phyloP scores from a whole-genome alignment of 2,888 invertebrate genomes.

The Lobophora halterata region DNA sequence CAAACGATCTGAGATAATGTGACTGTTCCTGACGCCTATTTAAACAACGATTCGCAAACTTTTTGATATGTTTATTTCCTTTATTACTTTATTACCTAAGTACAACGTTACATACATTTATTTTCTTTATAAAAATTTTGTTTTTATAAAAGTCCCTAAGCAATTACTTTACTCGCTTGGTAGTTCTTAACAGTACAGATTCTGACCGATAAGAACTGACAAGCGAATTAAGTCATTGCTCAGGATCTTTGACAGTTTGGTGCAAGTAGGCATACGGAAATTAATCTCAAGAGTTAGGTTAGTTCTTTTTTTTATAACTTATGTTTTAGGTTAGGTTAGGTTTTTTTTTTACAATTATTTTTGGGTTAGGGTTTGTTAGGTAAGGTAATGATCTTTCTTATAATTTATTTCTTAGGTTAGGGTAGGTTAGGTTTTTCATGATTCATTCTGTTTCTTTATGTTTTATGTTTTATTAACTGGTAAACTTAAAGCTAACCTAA shows the following conservation, averaged over 20 bases:
- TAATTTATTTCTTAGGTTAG: constrained; percentile 23
- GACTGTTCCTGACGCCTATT: constrained; percentile 3
- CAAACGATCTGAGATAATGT: background rate
- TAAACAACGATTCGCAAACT: too few species aligned
- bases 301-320: constrained; percentile 34
- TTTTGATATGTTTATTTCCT: too few species aligned
- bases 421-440: constrained; percentile 30
- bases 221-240: too few species aligned
- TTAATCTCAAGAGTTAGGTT: constrained; percentile 26
- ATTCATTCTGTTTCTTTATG: constrained; percentile 28
- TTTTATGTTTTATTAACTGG: constrained; percentile 16
- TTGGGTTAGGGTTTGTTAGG: constrained; percentile 11
- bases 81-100: too few species aligned
- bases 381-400: background rate
- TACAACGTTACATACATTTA: too few species aligned
- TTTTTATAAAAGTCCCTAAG: constrained; percentile 23
- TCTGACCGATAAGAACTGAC: too few species aligned
- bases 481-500: constrained; percentile 19
- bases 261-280: constrained; percentile 25
- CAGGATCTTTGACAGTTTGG: constrained; percentile 22
- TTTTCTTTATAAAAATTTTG: too few species aligned
- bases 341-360: constrained; percentile 35
- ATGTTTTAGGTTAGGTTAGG: constrained; percentile 37
- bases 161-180: too few species aligned
- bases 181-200: too few species aligned